Conservation (phyloP, 2,888 invertebrate species). For the Cenopis cana region DNA sequence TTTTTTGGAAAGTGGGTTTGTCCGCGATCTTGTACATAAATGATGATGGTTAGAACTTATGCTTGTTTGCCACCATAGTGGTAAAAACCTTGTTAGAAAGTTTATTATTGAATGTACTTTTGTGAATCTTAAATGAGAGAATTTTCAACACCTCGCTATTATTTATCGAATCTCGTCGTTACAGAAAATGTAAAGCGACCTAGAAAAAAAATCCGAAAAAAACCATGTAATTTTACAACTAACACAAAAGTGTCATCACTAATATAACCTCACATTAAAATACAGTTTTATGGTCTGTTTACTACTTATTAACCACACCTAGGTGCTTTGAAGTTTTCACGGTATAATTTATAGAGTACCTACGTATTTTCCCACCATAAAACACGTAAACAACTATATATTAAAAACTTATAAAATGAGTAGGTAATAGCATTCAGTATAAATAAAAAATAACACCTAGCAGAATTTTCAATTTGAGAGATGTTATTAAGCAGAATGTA, state of each 20-base stretch:
- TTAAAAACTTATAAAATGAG: neutral
- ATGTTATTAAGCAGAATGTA: neutral
- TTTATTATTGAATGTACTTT: too few relatives aligned
- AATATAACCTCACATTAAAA: neutral
- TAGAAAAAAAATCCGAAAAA: neutral
- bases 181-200: neutral
- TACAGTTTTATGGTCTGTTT: conserved; percentile 10
- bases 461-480: neutral
- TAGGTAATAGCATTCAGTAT: neutral
- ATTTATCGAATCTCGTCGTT: neutral
- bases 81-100: too few relatives aligned
- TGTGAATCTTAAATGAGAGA: too few relatives aligned
- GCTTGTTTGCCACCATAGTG: too few relatives aligned
- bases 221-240: neutral
- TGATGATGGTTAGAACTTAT: too few relatives aligned
- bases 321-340: conserved; percentile 1
- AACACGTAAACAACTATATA: neutral
- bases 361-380: neutral
- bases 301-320: neutral
- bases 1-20: too few relatives aligned
- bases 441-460: neutral
- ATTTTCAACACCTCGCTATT: neutral
- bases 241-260: conserved; percentile 10
- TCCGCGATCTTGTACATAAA: too few relatives aligned
- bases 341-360: too few relatives aligned